Base-by-base conservation (phyloP, 1,140 invertebrate species). In the Ostrea denselamellosa region DNA sequence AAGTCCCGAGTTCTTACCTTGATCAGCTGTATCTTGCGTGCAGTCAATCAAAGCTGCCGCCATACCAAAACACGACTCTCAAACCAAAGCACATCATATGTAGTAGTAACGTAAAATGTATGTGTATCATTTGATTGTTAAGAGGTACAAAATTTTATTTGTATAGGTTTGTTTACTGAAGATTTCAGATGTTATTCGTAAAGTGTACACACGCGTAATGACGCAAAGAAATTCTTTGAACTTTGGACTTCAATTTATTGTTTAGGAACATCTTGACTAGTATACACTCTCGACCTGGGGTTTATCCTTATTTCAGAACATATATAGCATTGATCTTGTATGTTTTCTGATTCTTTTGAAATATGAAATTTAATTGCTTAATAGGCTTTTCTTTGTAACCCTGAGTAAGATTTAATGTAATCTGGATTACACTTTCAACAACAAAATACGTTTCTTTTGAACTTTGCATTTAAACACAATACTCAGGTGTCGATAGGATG, bases 401-500 rank as follows among this genome's bases (percentile, higher is more conserved):
- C 68, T 77, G 68, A 77, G 25, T 12, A 25, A 25, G 68, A 28
- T 25, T 77, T 34, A 77, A 34, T 14, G 14, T 77, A 77, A 77
- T 77, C 68, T 10, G 68, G 68, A 77, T 77, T 77, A 77, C 9
- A 77, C 28, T 14, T 62, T 19, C 56, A 62, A 62, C 3, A n/a
- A 62, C 17, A 62, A 77, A 77, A 77, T 25, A 28, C 25, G 9
- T 34, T 14, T 25, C 68, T 77, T 62, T 77, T 77, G 68, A 77
- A 34, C 28, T 25, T 77, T 77, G n/a, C 68, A 77, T 77, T 77
- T 77, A 77, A 62, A 62, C 17, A 77, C 68, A 77, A 77, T 77
- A 28, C 22, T 8, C 14, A 25, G 68, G 68, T 77, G 68, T 77
- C 28, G 22, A 10, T 77, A 8, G 68, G 68, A 12, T 77, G 25